Conservation (phyloP, 2,888 invertebrate species). For the Noctua janthina region DNA sequence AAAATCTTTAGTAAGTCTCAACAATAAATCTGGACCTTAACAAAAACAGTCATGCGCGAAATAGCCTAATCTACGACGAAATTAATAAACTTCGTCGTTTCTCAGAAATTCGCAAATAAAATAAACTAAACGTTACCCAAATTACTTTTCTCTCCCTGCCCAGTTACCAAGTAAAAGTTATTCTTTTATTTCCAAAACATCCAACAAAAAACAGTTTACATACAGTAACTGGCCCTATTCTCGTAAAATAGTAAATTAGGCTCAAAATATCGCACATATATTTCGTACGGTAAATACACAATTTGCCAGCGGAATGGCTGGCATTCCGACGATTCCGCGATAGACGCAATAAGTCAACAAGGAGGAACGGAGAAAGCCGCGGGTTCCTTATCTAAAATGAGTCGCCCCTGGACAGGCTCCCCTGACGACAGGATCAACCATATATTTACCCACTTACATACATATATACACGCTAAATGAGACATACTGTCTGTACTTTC, state of each 20-base stretch:
- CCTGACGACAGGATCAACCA: slow-evolving; percentile 57
- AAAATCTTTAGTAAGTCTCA: not conserved
- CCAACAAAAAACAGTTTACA: slow-evolving; percentile 8
- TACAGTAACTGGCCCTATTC: slow-evolving; percentile 8
- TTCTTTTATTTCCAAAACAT: slow-evolving; percentile 12
- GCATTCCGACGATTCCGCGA: slow-evolving; percentile 51
- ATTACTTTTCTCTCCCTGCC: slow-evolving; percentile 9
- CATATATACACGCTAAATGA: slow-evolving; percentile 51
- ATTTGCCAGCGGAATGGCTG: slow-evolving; percentile 57
- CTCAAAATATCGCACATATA: slow-evolving; percentile 28
- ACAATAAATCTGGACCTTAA: not conserved
- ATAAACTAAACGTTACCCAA: slow-evolving; percentile 15
- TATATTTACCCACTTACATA: slow-evolving; percentile 23
- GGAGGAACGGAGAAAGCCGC: slow-evolving; percentile 48
- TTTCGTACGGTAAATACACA: slow-evolving; percentile 52
- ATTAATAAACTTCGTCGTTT: slow-evolving; percentile 22
- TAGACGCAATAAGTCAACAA: slow-evolving; percentile 66
- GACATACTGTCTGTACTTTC: slow-evolving; percentile 51
- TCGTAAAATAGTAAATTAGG: slow-evolving; percentile 41
- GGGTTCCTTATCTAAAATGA: slow-evolving; percentile 71
- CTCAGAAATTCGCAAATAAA: slow-evolving; percentile 19
- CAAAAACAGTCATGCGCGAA: not conserved
- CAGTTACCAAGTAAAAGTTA: slow-evolving; percentile 8
- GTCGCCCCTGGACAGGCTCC: slow-evolving; percentile 66
- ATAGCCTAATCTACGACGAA: slow-evolving; percentile 3